Evolutionary conservation across 2,797 vertebrate genomes (phyloP), one percentile per base, ranked within the genome.

Genomic region (Eulemur mongoz): DNA sequence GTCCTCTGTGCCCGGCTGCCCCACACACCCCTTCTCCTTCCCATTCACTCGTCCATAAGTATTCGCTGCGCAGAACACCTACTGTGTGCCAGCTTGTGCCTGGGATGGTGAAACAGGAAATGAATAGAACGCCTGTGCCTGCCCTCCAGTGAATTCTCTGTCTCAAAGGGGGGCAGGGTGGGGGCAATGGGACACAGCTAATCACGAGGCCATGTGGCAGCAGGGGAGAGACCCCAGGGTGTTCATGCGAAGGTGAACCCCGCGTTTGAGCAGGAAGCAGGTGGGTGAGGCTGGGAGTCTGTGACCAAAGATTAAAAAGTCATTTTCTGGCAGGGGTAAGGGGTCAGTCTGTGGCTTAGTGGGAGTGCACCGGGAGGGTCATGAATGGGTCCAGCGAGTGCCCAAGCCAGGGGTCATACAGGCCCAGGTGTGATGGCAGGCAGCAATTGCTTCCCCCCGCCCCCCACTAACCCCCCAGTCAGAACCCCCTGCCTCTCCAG

Each of bases 1-100:
- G 30, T 13, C 54, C 67, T 61, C 40, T 1, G 3, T 10, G 17
- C 45, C 18, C 0, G 0, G 25, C 84, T 3, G 6, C 35, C 30
- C 30, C 59, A 2, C 35, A 65, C 5, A 2, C 25, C 43, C 52
- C 59, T 23, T 6, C n/a, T 18, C 35, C 43, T 65, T 57, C 48
- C 63, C 17, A 2, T 32, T 50, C 61, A 8, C n/a, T 43, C 9
- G 0, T 35, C 45, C 7, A 1, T 1, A 22, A 70, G 22, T 8
- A 4, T 43, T 6, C 38, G 2, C 50, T 17, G 43, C 54, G 75
- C 48, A 82, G 45, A 57, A 86, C 38, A 7, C 95, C 97, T 65
- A n/a, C 92, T 88, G 65, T 45, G 63, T 54, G 43, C 84, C 11
- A 0, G 48, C 59, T 87, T 32, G 10, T 25, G 50, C 8, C 13